Base-by-base conservation (phyloP, 2,888 invertebrate species). In the Rhimphoctona megacephalus region DNA sequence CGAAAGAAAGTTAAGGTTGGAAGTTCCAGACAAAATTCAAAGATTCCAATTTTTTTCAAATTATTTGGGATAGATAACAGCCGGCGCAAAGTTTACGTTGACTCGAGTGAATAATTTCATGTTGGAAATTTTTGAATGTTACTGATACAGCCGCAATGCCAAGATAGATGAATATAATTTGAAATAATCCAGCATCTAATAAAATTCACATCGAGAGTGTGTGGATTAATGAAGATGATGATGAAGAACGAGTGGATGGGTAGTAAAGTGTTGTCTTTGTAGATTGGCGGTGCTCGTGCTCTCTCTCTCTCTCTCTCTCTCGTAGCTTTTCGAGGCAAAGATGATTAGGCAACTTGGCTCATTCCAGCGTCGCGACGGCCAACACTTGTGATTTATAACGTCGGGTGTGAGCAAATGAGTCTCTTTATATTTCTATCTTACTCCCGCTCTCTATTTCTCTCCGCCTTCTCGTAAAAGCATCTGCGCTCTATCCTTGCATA, bases 381-480 rank as follows among this genome's bases (percentile, higher is more conserved):
- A 72, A 49, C 86, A 81, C 86, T 84, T 82, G 80, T 81, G 86
- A 86, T 86, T 86, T 86, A 86, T 86, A 82, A 86, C 74, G 84
- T 84, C 84, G 86, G 86, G 86, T 86, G 86, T 82, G 81, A 86
- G 86, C 86, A 79, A 86, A 84, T 79, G 79, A 84, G 77, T 70
- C 54, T 67, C 74, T 61, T 61, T 74, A 49, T 78, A 49, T 33
- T 54, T 78, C 73, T 25, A 54, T 85, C 49, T 66, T 36, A 54
- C 78, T 81, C 61, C 33, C 8, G n/a, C 33, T 70, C 69, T 70
- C 82, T 49, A 46, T 36, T 19, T n/a, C 33, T 52, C 22, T 54
- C n/a, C 54, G 57, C 66, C 36, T 73, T 84, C 78, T 81, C 80
- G 81, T 81, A 80, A 85, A 84, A 86, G 84, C 88, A 87, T 88